Evolutionary conservation across 2,888 invertebrate species (phyloP), one percentile per base, ranked within the genome.

Genomic region (Vandiemenella viatica): DNA sequence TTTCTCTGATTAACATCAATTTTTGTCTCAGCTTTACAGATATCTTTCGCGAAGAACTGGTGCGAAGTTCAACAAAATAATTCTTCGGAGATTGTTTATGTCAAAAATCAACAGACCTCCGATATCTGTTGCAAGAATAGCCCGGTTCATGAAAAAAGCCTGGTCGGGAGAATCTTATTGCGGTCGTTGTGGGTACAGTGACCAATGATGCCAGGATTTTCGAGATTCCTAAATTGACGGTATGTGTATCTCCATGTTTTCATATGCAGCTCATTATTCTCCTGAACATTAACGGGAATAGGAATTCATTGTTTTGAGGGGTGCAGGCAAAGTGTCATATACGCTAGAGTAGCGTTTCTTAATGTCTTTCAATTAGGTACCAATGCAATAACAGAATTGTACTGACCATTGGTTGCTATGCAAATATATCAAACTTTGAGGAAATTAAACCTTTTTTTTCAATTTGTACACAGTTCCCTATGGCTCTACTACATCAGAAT

Each of bases 61-160:
- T 67, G 77, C 90, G 61, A 97, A 96, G 74, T 98, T 98, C 74
- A 97, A 98, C 71, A 80, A 82, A 68, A 91, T 98, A 59, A 76
- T 98, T 48, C 69, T 97, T 66, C 88, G 84, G 66, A 80, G 98
- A 61, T 74, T 98, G 62, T 97, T 93, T 70, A 98, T 98, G 98
- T 93, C 95, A 70, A 88, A 83, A 65, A 93, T 85, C 61, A 84
- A 98, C 72, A 76, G 87, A 55, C 93, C 97, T 50, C 95, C 97
- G 55, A 79, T 98, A 62, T 93, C 96, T 4, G 63, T 98, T 57
- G 87, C 93, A 41, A 81, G 89, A 57, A 70, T 98, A 61, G 79
- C 77, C 13, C 79, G 90, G 54, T 79, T 88, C 64, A 86, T 93
- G 86, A 84, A 81, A 62, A n/a, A 87, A 86, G 66, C 80, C 83